Conservation (phyloP, 2,113 vertebrate species). For the Campylomormyrus numenius region DNA sequence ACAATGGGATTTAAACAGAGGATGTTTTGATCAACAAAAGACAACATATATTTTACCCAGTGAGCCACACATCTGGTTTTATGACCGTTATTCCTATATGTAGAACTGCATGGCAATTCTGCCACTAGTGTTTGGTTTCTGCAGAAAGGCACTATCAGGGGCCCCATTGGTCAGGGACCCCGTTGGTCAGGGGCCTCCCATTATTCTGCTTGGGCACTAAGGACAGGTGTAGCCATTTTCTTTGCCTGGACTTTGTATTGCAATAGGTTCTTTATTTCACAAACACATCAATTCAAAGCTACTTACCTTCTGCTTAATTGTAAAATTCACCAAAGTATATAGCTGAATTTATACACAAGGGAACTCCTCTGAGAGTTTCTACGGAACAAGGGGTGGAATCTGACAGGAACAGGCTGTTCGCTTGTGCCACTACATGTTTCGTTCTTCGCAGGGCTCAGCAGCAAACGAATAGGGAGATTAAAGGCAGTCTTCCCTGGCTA, state of each 20-base stretch:
- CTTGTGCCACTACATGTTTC: not conserved
- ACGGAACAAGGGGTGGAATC: not conserved
- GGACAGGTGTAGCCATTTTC: not conserved
- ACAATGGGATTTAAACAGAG: not conserved
- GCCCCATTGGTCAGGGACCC: not conserved
- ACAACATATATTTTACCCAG: not conserved
- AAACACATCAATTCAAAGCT: not conserved
- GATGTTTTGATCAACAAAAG: not conserved
- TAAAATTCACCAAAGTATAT: not conserved
- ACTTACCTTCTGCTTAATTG: not conserved
- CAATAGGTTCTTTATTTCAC: not conserved
- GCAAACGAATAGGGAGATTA: slow-evolving; percentile 41
- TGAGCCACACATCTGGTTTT: not conserved
- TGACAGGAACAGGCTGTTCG: not conserved
- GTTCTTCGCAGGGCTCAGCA: not conserved
- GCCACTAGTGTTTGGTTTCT: not conserved
- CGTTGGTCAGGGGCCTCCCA: not conserved
- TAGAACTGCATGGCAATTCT: not conserved
- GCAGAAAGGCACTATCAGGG: not conserved
- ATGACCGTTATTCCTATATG: not conserved
- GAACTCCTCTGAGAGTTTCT: not conserved
- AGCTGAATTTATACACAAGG: not conserved
- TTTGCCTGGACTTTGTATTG: not conserved
- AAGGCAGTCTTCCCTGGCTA: slow-evolving; percentile 44
- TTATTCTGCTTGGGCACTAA: not conserved